A percentile compares a stretch with the other conserved stretches of the same genome.
phyloP scores from a whole-genome alignment of 2,797 vertebrate genomes.

The Bradypodion ventrale region DNA sequence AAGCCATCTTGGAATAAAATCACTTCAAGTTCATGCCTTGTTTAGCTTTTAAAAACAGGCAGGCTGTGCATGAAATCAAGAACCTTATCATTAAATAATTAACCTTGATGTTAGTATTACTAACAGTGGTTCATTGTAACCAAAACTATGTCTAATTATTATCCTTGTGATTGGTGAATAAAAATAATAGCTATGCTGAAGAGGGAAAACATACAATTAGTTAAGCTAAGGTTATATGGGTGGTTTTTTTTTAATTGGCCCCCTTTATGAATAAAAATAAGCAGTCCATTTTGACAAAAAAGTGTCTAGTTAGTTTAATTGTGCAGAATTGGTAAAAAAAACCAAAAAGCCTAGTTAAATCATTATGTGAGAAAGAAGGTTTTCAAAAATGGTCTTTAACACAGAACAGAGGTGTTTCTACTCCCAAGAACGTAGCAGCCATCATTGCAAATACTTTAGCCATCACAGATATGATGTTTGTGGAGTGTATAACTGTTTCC shows the following conservation, averaged over 20 bases:
- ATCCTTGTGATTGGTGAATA: neutral
- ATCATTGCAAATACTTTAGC: no score
- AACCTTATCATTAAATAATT: neutral
- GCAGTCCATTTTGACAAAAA: neutral
- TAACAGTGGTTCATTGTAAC: slow-evolving; percentile 18
- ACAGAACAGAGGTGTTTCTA: no score
- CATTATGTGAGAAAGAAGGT: no score
- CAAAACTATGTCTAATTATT: slow-evolving; percentile 16
- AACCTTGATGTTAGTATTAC: slow-evolving; percentile 1
- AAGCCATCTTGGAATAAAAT: neutral
- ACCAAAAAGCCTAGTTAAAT: slow-evolving; percentile 47
- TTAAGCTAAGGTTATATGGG: slow-evolving; percentile 23
- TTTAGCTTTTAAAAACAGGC: neutral
- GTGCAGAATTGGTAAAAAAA: slow-evolving; percentile 4
- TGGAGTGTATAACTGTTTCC: neutral
- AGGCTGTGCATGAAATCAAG: slow-evolving; percentile 9
- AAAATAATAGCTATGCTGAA: slow-evolving; percentile 19
- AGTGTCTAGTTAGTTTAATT: neutral
- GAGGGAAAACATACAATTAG: slow-evolving; percentile 33
- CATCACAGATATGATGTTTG: no score
- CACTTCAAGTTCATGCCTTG: neutral
- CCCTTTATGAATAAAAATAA: neutral
- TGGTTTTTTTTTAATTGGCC: neutral
- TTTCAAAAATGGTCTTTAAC: no score
- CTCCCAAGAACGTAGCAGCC: no score